These are phyloP conservation scores for Teinopalpus imperialis DNA, from an alignment of 2,888 invertebrate genomes.

Conservation along the genomic window DNA sequence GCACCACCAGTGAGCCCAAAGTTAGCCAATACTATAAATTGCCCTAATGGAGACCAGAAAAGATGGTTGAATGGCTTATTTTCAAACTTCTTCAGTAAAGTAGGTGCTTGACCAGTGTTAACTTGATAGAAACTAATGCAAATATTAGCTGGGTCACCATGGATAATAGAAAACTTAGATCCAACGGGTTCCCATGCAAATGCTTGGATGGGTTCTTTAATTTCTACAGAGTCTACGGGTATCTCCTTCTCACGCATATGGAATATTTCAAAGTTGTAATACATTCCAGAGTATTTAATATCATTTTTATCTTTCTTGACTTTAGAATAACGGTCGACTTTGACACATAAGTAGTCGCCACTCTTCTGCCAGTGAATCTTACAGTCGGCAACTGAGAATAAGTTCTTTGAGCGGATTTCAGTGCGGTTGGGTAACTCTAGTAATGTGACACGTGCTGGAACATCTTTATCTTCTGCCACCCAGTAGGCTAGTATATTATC, in stretches of 20 bases:
- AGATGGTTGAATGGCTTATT: conserved; percentile 94
- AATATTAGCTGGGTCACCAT: conserved; percentile 92
- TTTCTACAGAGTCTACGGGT: conserved; percentile 98
- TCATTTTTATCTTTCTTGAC: conserved; percentile 97
- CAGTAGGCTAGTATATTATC: conserved; percentile 98
- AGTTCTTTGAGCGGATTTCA: conserved; percentile 95
- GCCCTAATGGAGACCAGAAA: conserved; percentile 98
- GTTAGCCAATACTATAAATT: conserved; percentile 96
- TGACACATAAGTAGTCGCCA: conserved; percentile 98
- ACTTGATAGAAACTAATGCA: conserved; percentile 95
- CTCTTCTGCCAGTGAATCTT: conserved; percentile 99
- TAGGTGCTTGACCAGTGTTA: conserved; percentile 94
- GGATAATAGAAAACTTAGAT: conserved; percentile 97
- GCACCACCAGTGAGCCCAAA: conserved; percentile 92
- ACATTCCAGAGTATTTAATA: conserved; percentile 97
- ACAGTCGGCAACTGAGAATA: conserved; percentile 99
- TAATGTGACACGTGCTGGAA: conserved; percentile 96
- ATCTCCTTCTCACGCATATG: conserved; percentile 99
- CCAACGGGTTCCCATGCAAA: conserved; percentile 99
- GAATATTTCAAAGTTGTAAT: conserved; percentile 99
- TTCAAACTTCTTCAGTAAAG: conserved; percentile 92
- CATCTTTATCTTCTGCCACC: conserved; percentile 98
- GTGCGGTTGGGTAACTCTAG: conserved; percentile 95
- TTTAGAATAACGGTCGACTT: conserved; percentile 90
- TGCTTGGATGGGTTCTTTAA: conserved; percentile 95